Base-by-base conservation (phyloP, 2,797 vertebrate species). In the Characodon lateralis region DNA sequence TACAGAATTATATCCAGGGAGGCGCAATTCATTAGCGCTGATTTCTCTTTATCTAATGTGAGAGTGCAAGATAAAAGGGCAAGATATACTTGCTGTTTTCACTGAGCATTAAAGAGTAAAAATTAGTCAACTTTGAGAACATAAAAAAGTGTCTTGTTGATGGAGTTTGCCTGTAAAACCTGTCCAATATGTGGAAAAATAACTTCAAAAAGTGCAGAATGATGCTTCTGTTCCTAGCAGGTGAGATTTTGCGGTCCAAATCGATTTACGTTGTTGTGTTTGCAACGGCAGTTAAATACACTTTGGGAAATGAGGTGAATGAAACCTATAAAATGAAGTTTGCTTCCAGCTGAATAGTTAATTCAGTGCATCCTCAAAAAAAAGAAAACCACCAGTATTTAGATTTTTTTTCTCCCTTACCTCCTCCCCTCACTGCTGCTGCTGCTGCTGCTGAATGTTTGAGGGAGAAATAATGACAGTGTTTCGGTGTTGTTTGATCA, bases 381-480 rank as follows among this genome's bases (percentile, higher is more conserved):
- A 55, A 70, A 26, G 65, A 48, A 69, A 69, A 69, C 43, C 31
- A 78, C 78, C 48, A 76, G 74, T 85, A 72, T 87, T 20, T 43
- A 16, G n/a, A 46, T 77, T 81, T 91, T 88, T 89, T 86, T 20
- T 16, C 55, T 39, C 28, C n/a, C 55, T 16, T 51, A 35, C 22
- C 81, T 81, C 76, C 84, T 84, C 82, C 88, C 76, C 81, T 88
- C 86, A 48, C 80, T 79, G 83, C 87, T 84, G 90, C 65, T 53
- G 90, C 65, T 53, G 90, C 65, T 68, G 56, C 81, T 80, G 83
- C 87, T 84, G 90, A 90, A 94, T 94, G 92, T 93, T 94, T 93
- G 94, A 95, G 94, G 92, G 93, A 94, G 94, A 95, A 95, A 95
- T 96, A 96, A 96, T 96, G 95, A 96, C 94, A 96, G 95, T 94